Evolutionary conservation across 2,113 vertebrate species (phyloP).

Genomic region (Cyprinodon variegatus): DNA sequence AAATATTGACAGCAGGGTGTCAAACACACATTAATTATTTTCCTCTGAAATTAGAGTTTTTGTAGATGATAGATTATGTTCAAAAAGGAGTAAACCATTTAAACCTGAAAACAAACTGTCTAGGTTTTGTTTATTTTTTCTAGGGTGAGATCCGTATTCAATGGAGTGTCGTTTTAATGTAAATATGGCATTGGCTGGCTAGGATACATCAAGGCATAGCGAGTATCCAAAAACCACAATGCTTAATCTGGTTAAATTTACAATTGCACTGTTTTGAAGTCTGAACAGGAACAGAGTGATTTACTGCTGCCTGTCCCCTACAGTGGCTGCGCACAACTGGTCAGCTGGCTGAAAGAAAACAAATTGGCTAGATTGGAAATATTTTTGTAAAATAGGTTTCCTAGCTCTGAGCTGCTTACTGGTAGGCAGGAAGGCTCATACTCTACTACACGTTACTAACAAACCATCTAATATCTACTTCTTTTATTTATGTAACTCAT

Average conservation of each 20-base stretch:
- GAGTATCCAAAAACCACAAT: background rate
- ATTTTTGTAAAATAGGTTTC: background rate
- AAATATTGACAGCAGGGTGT: constrained; percentile 48
- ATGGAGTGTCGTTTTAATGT: constrained; percentile 41
- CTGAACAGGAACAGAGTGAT: background rate
- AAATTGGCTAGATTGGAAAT: background rate
- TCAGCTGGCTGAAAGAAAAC: background rate
- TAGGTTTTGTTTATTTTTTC: constrained; percentile 1
- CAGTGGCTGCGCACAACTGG: background rate
- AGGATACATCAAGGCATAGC: background rate
- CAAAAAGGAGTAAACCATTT: constrained; percentile 6
- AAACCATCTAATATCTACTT: background rate
- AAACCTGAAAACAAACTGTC: constrained; percentile 21
- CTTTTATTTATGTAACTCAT: background rate
- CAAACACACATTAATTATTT: constrained; percentile 26
- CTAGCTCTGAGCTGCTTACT: background rate
- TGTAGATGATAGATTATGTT: constrained; percentile 24
- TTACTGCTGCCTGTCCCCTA: background rate
- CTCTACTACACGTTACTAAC: background rate
- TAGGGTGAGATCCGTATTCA: constrained; percentile 42
- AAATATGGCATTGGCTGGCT: background rate
- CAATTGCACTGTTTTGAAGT: background rate
- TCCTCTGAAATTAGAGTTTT: constrained; percentile 19
- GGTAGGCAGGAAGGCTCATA: background rate
- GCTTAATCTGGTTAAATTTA: background rate